These are phyloP conservation scores for Cotesia vestalis DNA, from an alignment of 1,140 invertebrate genomes.

Conservation along the genomic window DNA sequence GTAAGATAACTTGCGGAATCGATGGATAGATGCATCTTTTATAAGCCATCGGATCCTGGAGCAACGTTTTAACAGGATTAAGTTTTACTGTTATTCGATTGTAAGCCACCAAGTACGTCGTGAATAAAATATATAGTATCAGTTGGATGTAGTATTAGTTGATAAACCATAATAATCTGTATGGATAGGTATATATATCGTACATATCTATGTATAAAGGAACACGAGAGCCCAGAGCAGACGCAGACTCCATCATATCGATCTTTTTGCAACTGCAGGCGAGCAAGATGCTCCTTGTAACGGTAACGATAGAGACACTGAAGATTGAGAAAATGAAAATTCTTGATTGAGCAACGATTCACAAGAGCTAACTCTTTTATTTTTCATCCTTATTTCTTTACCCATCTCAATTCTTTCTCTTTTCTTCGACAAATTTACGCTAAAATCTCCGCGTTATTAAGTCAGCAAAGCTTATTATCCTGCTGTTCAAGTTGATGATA, in stretches of 20 bases:
- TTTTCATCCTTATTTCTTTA: not conserved
- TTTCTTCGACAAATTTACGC: constrained; percentile 16
- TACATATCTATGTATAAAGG: too few relatives aligned
- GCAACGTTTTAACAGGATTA: constrained; percentile 10
- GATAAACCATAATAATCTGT: too few relatives aligned
- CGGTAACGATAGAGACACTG: constrained; percentile 28
- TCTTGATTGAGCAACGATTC: constrained; percentile 8
- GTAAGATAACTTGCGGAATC: too few relatives aligned
- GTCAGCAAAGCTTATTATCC: constrained; percentile 8
- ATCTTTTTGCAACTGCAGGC: constrained; percentile 43
- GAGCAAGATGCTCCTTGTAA: constrained; percentile 5
- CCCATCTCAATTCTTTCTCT: too few relatives aligned
- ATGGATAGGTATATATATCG: too few relatives aligned
- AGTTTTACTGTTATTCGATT: constrained; percentile 10
- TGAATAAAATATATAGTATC: too few relatives aligned
- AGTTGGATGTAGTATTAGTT: too few relatives aligned
- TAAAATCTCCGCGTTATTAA: not conserved
- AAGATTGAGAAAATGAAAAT: constrained; percentile 39
- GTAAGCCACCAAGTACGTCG: too few relatives aligned
- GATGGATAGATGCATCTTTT: too few relatives aligned
- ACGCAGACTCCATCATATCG: constrained; percentile 66
- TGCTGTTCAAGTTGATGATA: constrained; percentile 10
- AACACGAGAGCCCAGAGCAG: constrained; percentile 7
- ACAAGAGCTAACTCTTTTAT: not conserved
- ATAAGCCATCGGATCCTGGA: too few relatives aligned